phyloP scores from a whole-genome alignment of 2,888 invertebrate genomes.

The Halictus ligatus region DNA sequence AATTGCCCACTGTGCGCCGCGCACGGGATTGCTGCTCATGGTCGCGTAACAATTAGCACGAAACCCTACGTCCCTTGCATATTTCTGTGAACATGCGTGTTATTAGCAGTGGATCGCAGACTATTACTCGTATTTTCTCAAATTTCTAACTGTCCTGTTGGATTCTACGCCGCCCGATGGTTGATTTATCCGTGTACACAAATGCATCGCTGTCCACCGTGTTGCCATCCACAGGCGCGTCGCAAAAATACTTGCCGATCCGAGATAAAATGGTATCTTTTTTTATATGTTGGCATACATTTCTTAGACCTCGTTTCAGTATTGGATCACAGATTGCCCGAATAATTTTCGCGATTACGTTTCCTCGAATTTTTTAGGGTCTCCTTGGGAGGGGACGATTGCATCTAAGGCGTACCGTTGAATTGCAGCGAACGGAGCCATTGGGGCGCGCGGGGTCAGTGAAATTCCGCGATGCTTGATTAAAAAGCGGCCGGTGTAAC shows the following conservation, averaged over 20 bases:
- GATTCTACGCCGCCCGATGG: not conserved
- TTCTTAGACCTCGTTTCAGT: not conserved
- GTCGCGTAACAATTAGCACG: not conserved
- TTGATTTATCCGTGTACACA: not conserved
- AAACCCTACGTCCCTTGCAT: not conserved
- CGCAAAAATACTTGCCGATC: not conserved
- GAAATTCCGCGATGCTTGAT: slow-evolving; percentile 67
- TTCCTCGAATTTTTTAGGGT: not conserved
- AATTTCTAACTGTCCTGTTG: not conserved
- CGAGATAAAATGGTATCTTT: not conserved
- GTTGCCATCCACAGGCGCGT: not conserved
- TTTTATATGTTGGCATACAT: not conserved
- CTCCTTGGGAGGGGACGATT: not conserved
- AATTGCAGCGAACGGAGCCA: not conserved
- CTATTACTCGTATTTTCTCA: not conserved
- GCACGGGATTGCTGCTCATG: not conserved
- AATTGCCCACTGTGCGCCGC: too few relatives aligned
- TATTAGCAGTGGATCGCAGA: not conserved
- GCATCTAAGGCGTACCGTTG: not conserved
- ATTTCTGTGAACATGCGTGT: not conserved
- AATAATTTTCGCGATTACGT: not conserved
- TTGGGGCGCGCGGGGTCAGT: not conserved
- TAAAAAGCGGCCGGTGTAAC: slow-evolving; percentile 65
- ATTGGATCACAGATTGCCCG: not conserved
- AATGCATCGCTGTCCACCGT: not conserved